Conservation (phyloP, 2,888 invertebrate genomes). For the Lasioglossum leucozonium region DNA sequence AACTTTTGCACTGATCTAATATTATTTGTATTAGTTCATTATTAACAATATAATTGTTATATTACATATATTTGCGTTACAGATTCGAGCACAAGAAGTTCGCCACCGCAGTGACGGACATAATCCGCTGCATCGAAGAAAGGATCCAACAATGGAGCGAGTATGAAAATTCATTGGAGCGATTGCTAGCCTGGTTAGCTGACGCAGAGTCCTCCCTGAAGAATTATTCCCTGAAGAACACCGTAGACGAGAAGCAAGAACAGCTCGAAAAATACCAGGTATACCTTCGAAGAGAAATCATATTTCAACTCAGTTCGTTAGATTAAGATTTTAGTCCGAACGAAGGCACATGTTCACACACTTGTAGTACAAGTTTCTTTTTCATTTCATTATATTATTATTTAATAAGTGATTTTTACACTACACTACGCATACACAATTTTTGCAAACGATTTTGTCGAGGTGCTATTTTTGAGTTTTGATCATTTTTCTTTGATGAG, state of each 20-base stretch:
- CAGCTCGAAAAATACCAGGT: slow-evolving; percentile 96
- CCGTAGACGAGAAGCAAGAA: slow-evolving; percentile 95
- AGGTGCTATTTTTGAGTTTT: neutral
- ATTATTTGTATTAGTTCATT: neutral
- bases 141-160: slow-evolving; percentile 96
- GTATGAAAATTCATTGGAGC: slow-evolving; percentile 94
- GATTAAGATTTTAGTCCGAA: neutral
- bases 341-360: neutral
- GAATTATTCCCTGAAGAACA: slow-evolving; percentile 93
- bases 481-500: slow-evolving; percentile 7
- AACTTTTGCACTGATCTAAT: neutral
- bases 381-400: too few species aligned
- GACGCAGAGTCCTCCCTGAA: slow-evolving; percentile 95
- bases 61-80: neutral
- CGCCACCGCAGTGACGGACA: slow-evolving; percentile 90
- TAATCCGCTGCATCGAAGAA: slow-evolving; percentile 92
- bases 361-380: neutral
- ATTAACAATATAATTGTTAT: neutral
- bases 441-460: slow-evolving; percentile 1
- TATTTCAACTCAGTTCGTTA: neutral
- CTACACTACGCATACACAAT: neutral
- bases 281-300: slow-evolving; percentile 58
- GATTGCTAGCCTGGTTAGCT: slow-evolving; percentile 92
- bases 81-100: slow-evolving; percentile 94
- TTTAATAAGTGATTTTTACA: neutral